Evolutionary conservation across 2,113 vertebrate genomes (phyloP).

Genomic region (Thinocorus orbignyianus): DNA sequence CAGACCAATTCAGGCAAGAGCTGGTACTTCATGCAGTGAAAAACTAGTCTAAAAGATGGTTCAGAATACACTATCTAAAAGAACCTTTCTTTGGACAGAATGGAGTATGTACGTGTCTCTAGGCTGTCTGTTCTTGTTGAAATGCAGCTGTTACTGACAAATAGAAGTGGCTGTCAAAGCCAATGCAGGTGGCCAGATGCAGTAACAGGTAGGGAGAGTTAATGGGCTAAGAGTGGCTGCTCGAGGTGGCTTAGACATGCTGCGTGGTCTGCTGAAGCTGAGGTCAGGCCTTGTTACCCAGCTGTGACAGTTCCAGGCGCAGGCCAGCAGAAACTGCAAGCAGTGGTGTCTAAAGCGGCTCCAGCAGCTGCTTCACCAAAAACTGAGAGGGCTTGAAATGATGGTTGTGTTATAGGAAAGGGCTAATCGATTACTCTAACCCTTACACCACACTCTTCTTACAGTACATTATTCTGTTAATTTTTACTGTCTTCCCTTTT

Average conservation of each 20-base stretch:
- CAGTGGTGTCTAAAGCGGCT: background rate
- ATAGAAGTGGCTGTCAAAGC: background rate
- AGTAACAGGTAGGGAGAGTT: background rate
- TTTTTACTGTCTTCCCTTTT: background rate
- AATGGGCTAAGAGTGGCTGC: background rate
- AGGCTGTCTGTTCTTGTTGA: background rate
- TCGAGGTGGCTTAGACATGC: background rate
- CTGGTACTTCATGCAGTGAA: background rate
- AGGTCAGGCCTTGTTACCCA: background rate
- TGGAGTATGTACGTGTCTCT: background rate
- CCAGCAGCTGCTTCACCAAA: background rate
- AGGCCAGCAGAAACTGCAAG: background rate
- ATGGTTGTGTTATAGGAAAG: background rate
- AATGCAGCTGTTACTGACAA: background rate
- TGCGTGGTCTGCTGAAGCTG: background rate
- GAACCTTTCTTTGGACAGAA: background rate
- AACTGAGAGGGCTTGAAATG: background rate
- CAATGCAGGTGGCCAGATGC: background rate
- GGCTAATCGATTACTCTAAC: background rate
- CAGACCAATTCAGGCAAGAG: background rate
- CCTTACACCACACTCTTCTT: background rate
- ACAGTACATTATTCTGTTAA: background rate
- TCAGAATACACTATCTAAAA: background rate
- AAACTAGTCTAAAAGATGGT: background rate
- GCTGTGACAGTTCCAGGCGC: background rate